A percentile compares a stretch with the other conserved stretches of the same genome.
Evolutionary conservation across 1,140 invertebrate genomes (phyloP).

Genomic region (Zaprionus africanus): DNA sequence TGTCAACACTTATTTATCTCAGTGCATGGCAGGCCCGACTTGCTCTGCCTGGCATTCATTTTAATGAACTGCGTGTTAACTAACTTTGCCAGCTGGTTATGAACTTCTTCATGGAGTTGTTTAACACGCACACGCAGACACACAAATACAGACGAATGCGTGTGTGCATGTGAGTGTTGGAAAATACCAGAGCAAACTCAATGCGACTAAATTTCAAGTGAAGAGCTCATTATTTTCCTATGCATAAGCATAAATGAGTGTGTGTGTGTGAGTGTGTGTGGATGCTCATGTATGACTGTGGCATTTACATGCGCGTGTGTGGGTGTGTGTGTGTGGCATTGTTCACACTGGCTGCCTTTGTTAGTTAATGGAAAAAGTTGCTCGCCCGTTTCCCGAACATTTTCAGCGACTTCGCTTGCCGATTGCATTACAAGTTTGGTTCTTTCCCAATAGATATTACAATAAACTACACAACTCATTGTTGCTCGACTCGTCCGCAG

Average conservation of each 20-base stretch:
- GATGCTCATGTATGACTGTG: neutral
- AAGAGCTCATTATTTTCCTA: conserved; percentile 54
- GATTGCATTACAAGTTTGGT: conserved; percentile 57
- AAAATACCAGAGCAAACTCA: conserved; percentile 13
- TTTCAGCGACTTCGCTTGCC: conserved; percentile 42
- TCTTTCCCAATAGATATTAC: conserved; percentile 55
- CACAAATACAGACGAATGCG: neutral
- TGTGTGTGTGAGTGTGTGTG: neutral
- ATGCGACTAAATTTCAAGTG: conserved; percentile 40
- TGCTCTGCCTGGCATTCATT: neutral
- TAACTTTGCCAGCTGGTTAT: neutral
- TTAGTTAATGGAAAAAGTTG: conserved; percentile 72
- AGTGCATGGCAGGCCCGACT: neutral
- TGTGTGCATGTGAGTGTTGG: neutral
- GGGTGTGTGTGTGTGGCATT: conserved; percentile 21
- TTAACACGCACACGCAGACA: neutral
- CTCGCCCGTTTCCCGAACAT: neutral
- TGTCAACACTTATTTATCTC: neutral
- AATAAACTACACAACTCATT: conserved; percentile 54
- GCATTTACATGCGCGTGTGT: neutral
- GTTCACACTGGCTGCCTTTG: conserved; percentile 42
- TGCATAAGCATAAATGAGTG: neutral
- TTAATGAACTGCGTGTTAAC: neutral
- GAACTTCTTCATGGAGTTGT: conserved; percentile 5
- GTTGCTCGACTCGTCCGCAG: conserved; percentile 21